Base-by-base conservation (phyloP, 1,140 invertebrate species). In the Nebria ingens region DNA sequence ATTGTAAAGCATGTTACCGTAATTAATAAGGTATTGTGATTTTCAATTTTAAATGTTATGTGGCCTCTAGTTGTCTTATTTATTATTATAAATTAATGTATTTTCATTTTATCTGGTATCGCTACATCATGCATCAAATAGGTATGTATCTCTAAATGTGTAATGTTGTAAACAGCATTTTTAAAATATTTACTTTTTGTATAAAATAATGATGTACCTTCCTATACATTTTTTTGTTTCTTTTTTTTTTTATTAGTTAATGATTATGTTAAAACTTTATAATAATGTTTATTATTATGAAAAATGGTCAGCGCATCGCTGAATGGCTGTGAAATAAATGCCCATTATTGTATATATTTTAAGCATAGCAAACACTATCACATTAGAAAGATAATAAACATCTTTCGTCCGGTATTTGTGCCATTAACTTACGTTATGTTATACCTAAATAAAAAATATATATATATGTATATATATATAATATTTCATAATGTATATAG, bases 391-490 rank as follows among this genome's bases (percentile, higher is more conserved):
- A 49, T 11, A 49, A 15, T 49, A 19, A n/a, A n/a, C n/a, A 17
- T 49, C 25, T 29, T 29, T 51, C 50, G 12, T 19, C 21, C 23
- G 20, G 50, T 65, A 61, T 58, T 62, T 63, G 65, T 67, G 65
- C 65, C 65, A 67, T 67, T 65, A 65, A 64, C 64, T 67, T 67
- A 67, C 61, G 56, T 56, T 63, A 29, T 29, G 25, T 29, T 29
- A 29, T 29, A 13, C 25, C 25, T 29, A 29, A 29, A 29, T 29
- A 6, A 6, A 6, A n/a, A n/a, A n/a, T n/a, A n/a, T n/a, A n/a
- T n/a, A n/a, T n/a, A n/a, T n/a, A n/a, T n/a, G n/a, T n/a, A n/a
- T n/a, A n/a, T n/a, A 29, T n/a, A n/a, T n/a, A 6, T 29, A 29
- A 29, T 29, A 29, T 29, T 29, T 29, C 25, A 29, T 29, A 29